These are phyloP conservation scores for Patagioenas fasciata DNA, from an alignment of 2,113 vertebrate genomes.

Conservation along the genomic window DNA sequence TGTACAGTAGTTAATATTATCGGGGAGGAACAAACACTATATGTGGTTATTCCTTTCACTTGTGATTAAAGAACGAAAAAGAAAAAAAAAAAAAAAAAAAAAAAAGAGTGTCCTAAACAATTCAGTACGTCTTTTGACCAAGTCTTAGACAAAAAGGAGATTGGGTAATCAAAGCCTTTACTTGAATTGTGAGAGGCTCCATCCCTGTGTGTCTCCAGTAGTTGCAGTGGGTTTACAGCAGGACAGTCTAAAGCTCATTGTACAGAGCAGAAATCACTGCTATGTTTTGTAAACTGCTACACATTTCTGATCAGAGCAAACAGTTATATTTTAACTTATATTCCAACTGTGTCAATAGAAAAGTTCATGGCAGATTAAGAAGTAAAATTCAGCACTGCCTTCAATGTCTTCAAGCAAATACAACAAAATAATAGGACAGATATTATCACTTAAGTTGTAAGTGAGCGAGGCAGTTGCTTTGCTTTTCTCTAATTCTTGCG, in stretches of 20 bases:
- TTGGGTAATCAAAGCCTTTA: not conserved
- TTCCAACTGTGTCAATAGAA: not conserved
- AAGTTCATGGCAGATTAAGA: not conserved
- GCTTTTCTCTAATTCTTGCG: not conserved
- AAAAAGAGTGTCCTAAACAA: not conserved
- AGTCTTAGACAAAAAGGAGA: not conserved
- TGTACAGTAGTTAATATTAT: not conserved
- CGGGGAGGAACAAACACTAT: not conserved
- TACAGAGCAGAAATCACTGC: not conserved
- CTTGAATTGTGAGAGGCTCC: not conserved
- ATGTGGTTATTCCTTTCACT: not conserved
- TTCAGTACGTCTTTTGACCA: not conserved
- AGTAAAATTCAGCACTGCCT: not conserved
- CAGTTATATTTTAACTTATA: not conserved
- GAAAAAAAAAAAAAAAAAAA: no score
- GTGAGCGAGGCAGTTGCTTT: not conserved
- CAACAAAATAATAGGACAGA: not conserved
- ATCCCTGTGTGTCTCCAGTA: not conserved
- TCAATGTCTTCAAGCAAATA: conserved; percentile 12
- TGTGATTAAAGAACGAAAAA: not conserved
- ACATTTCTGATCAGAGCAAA: not conserved
- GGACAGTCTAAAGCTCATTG: not conserved
- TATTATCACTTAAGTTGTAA: not conserved
- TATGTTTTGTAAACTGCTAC: not conserved
- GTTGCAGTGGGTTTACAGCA: not conserved